Percentiles rank a stretch among this genome's conserved stretches.
Conservation (phyloP, 2,888 invertebrate genomes). For the Caenorhabditis zanzibari region DNA sequence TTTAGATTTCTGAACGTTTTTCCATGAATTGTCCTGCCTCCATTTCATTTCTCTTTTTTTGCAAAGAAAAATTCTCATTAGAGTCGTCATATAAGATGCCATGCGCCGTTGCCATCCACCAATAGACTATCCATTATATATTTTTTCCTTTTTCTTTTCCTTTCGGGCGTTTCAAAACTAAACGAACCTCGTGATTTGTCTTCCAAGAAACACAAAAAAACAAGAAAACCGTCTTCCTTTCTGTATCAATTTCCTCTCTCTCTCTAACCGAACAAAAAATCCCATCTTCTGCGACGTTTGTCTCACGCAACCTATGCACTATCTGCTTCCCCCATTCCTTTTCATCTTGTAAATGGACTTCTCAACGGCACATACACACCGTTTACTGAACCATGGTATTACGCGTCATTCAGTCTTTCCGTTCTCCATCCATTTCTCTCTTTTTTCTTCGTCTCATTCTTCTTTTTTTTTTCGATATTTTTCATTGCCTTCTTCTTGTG, state of each 20-base stretch:
- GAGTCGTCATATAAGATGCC: no score
- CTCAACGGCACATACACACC: not conserved
- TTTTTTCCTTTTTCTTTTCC: not conserved
- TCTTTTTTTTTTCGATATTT: not conserved
- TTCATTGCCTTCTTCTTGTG: not conserved
- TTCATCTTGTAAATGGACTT: slow-evolving; percentile 2
- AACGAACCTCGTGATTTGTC: slow-evolving; percentile 7
- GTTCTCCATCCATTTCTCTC: slow-evolving; percentile 4
- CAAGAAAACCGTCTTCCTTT: slow-evolving; percentile 1
- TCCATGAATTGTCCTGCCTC: no score
- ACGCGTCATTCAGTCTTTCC: slow-evolving; percentile 1
- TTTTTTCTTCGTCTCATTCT: slow-evolving; percentile 1
- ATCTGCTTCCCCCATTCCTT: not conserved
- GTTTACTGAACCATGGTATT: not conserved
- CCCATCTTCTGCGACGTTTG: not conserved
- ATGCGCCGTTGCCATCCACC: not conserved
- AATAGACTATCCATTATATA: not conserved
- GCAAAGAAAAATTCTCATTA: no score
- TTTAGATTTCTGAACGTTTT: no score
- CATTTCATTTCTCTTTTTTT: no score
- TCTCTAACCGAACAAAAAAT: not conserved
- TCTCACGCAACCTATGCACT: not conserved
- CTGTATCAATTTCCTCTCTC: not conserved
- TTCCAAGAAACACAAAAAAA: slow-evolving; percentile 6
- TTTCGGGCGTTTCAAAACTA: not conserved